Evolutionary conservation across 2,888 invertebrate species (phyloP).

Genomic region (Eilema depressum): DNA sequence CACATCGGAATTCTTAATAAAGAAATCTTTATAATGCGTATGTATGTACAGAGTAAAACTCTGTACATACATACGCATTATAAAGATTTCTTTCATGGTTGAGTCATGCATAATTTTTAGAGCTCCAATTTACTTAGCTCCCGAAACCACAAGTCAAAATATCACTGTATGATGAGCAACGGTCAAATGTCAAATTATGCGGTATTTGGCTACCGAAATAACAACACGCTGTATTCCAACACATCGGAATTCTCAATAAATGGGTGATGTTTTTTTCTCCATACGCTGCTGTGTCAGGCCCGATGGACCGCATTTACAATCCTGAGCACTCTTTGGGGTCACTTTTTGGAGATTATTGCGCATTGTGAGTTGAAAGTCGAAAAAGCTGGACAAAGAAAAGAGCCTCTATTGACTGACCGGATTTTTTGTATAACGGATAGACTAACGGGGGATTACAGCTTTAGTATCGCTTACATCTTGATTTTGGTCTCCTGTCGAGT

Average conservation of each 20-base stretch:
- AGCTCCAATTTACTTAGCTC: neutral
- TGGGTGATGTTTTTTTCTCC: constrained; percentile 72
- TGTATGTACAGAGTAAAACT: no score
- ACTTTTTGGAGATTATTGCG: constrained; percentile 85
- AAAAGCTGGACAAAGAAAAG: constrained; percentile 74
- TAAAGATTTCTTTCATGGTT: neutral
- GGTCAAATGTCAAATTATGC: neutral
- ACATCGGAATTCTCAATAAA: constrained; percentile 65
- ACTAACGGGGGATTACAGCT: constrained; percentile 63
- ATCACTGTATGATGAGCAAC: neutral
- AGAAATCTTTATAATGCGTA: neutral
- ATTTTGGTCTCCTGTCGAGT: constrained; percentile 49
- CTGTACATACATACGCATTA: no score
- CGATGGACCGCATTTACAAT: constrained; percentile 70
- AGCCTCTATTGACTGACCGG: constrained; percentile 80
- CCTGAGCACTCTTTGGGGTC: constrained; percentile 83
- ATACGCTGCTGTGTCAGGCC: constrained; percentile 61
- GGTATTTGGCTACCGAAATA: constrained; percentile 3
- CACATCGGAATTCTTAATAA: no score
- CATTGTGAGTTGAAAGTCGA: constrained; percentile 77
- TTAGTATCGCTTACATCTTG: constrained; percentile 66
- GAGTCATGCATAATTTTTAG: no score
- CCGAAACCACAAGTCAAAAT: neutral
- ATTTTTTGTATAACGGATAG: constrained; percentile 65
- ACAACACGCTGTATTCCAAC: constrained; percentile 62